Evolutionary conservation across 1,140 invertebrate species (phyloP).

Genomic region (Colletes gigas): DNA sequence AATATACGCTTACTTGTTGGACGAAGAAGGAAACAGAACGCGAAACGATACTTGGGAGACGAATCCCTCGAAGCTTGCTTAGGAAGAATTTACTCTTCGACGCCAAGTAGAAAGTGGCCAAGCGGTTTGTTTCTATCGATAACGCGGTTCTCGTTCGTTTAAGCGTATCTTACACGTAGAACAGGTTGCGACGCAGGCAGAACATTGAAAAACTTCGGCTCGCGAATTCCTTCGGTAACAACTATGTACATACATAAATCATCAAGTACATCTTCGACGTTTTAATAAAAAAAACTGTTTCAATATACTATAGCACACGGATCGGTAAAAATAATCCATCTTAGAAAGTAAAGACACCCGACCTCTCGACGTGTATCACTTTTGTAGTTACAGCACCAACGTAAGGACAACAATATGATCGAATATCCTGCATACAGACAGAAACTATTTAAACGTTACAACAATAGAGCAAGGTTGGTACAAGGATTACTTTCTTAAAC

Average conservation of each 20-base stretch:
- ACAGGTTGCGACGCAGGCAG: background rate
- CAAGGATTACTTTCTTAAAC: background rate
- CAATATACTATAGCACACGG: background rate
- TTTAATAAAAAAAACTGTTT: constrained; percentile 23
- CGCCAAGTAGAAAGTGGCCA: constrained; percentile 8
- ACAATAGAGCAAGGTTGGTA: no score
- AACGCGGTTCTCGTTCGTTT: background rate
- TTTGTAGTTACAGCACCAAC: constrained; percentile 14
- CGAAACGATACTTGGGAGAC: background rate
- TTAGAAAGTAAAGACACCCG: background rate
- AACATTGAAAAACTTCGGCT: background rate
- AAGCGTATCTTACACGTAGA: background rate
- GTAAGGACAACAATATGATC: background rate
- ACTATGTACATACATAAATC: constrained; percentile 16
- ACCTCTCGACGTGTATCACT: background rate
- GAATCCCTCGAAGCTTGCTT: background rate
- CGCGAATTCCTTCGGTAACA: background rate
- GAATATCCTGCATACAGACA: background rate
- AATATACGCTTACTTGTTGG: constrained; percentile 44
- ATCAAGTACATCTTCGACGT: background rate
- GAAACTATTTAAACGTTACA: no score
- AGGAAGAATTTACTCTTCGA: constrained; percentile 13
- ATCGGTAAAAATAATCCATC: background rate
- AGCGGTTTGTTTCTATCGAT: background rate
- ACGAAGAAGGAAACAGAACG: constrained; percentile 26